Base-by-base conservation (phyloP, 1,140 invertebrate species). In the Microplitis demolitor region DNA sequence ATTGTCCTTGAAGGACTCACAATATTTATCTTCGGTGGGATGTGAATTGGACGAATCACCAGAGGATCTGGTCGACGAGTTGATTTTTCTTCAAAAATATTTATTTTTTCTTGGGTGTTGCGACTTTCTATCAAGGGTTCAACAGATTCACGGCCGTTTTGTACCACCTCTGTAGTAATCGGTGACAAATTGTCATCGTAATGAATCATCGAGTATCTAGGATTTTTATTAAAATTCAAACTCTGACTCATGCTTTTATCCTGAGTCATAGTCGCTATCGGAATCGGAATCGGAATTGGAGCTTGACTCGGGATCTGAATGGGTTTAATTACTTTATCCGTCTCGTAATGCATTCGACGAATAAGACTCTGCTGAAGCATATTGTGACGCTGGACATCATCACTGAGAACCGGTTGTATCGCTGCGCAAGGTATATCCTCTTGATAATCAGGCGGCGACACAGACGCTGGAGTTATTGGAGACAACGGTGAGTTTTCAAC, bases 311-410 rank as follows among this genome's bases (percentile, higher is more conserved):
- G 16, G 14, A 37, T 34, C 11, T 13, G n/a, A 14, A 13, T 72
- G 37, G 4, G 34, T 35, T n/a, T 60, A n/a, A 14, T 45, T 63
- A 8, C 61, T 24, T 60, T 73, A 74, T 54, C 83, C 76, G 16
- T 69, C 71, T n/a, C 85, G 79, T 2, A 39, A 31, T 66, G 63
- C 33, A 86, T 14, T 0, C 79, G 80, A 14, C 78, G 78, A 0
- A 85, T 81, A 0, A 87, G 60, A 53, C 66, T 84, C 53, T 82
- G 83, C 60, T 87, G 86, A 1, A 87, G 56, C 69, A 85, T 66
- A 60, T 87, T 87, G 69, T 87, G 85, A 4, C 85, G 79, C 51
- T 82, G 82, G 34, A 87, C 82, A 31, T 87, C 84, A 6, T 81
- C 77, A 5, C 78, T 64, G 9, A 63, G 31, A 13, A 67, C 39